A percentile compares a stretch with the other conserved stretches of the same genome.
phyloP scores from a whole-genome alignment of 1,140 invertebrate species.

The Aphelinus certus region DNA sequence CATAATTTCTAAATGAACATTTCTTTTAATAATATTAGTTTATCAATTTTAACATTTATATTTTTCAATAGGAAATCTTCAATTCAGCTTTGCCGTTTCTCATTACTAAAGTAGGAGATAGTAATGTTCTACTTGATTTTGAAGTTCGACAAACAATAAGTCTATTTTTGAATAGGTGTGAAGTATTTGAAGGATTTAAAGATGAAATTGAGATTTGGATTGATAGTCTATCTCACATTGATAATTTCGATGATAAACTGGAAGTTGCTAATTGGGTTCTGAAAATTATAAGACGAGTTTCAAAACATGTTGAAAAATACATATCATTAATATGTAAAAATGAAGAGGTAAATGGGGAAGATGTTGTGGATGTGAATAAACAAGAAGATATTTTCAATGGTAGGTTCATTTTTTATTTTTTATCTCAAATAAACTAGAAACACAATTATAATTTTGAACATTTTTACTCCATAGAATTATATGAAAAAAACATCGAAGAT shows the following conservation, averaged over 20 bases:
- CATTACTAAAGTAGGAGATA: slow-evolving; percentile 53
- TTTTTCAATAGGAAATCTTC: slow-evolving; percentile 64
- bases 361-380: slow-evolving; percentile 34
- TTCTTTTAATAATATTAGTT: slow-evolving; percentile 14
- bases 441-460: background rate
- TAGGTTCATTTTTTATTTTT: slow-evolving; percentile 29
- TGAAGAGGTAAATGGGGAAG: slow-evolving; percentile 45
- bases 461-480: slow-evolving; percentile 41
- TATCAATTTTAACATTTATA: slow-evolving; percentile 9
- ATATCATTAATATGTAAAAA: slow-evolving; percentile 43
- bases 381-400: slow-evolving; percentile 50
- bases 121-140: slow-evolving; percentile 27
- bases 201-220: slow-evolving; percentile 76
- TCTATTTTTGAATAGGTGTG: slow-evolving; percentile 69
- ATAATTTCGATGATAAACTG: slow-evolving; percentile 50
- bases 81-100: slow-evolving; percentile 68
- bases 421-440: slow-evolving; percentile 4
- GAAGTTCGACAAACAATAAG: slow-evolving; percentile 57
- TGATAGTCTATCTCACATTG: slow-evolving; percentile 62
- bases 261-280: slow-evolving; percentile 54
- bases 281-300: slow-evolving; percentile 49
- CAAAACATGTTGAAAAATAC: slow-evolving; percentile 52
- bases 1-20: background rate
- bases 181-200: slow-evolving; percentile 71
- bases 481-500: slow-evolving; percentile 30